phyloP scores from a whole-genome alignment of 1,140 invertebrate genomes.

The Sinella curviseta region DNA sequence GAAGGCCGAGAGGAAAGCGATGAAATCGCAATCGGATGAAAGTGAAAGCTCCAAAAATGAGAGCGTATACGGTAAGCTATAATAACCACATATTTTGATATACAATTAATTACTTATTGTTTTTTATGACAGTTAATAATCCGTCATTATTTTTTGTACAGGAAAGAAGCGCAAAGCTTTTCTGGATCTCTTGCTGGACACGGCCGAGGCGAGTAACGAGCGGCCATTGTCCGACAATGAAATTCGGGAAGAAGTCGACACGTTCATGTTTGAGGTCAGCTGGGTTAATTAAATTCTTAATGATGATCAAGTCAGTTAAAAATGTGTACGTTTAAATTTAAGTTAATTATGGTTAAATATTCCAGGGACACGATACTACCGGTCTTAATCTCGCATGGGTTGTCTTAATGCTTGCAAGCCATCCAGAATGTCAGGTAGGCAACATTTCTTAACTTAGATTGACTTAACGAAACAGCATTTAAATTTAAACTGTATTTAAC shows the following conservation, averaged over 20 bases:
- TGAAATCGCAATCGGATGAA: background rate
- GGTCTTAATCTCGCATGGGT: slow-evolving; percentile 55
- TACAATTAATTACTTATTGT: too few relatives aligned
- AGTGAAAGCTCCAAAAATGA: background rate
- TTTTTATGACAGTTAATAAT: too few relatives aligned
- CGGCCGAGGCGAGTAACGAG: slow-evolving; percentile 50
- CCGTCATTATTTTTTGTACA: slow-evolving; percentile 54
- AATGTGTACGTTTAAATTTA: too few relatives aligned
- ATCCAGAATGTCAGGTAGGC: slow-evolving; percentile 37
- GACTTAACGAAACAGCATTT: background rate
- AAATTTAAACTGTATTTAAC: background rate
- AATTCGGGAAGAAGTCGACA: slow-evolving; percentile 38
- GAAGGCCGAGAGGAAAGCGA: background rate
- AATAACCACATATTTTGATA: too few relatives aligned
- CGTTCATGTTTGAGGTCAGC: slow-evolving; percentile 42
- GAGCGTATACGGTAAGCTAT: slow-evolving; percentile 55
- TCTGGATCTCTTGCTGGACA: slow-evolving; percentile 63
- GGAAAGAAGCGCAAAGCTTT: slow-evolving; percentile 60
- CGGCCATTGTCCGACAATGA: slow-evolving; percentile 46
- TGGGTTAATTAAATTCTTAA: too few relatives aligned
- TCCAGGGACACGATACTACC: slow-evolving; percentile 58
- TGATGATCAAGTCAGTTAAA: too few relatives aligned
- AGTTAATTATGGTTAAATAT: too few relatives aligned
- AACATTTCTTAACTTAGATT: background rate
- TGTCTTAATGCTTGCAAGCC: slow-evolving; percentile 33